A percentile compares a stretch with the other conserved stretches of the same genome.
Conservation (phyloP, 2,797 vertebrate genomes). For the Luscinia luscinia region DNA sequence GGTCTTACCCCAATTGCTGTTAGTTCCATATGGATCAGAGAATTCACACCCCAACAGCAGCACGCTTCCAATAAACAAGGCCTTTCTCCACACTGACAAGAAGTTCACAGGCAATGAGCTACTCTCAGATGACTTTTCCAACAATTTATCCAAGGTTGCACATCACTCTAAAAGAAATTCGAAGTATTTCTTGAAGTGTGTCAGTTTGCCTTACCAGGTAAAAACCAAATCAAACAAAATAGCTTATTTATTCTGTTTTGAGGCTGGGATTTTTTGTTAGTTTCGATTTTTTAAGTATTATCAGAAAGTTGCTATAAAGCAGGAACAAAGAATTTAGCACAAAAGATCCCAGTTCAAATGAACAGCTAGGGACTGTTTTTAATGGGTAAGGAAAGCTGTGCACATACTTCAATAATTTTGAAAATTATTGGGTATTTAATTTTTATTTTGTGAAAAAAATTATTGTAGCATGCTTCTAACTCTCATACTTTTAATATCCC, state of each 20-base stretch:
- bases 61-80: background rate
- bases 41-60: background rate
- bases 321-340: background rate
- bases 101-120: background rate
- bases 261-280: background rate
- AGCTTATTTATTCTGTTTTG: background rate
- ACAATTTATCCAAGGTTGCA: background rate
- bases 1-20: fast-evolving
- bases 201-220: background rate
- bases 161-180: background rate
- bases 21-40: background rate
- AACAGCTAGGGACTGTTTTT: background rate
- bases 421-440: background rate
- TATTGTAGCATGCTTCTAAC: background rate
- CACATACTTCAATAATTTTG: background rate
- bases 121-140: background rate
- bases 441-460: background rate
- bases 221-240: background rate
- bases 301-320: background rate
- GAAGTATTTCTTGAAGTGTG: background rate
- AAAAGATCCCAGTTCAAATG: background rate
- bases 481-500: background rate
- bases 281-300: background rate
- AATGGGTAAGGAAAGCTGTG: background rate
- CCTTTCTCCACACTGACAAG: background rate